Evolutionary conservation across 2,888 invertebrate genomes (phyloP).

Genomic region (Metacarcinus magister): DNA sequence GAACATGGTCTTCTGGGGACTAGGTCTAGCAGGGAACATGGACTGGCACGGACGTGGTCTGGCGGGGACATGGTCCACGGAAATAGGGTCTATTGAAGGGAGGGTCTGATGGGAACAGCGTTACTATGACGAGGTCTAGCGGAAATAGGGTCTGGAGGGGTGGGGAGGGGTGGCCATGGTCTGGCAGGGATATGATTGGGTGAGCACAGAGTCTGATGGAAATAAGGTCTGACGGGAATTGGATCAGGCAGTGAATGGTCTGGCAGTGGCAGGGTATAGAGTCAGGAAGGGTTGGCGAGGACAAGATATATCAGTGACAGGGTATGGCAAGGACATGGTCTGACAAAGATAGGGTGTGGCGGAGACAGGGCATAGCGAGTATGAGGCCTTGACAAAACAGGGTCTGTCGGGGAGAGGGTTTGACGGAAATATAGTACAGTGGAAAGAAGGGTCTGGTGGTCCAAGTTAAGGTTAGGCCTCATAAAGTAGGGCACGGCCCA

Average conservation of each 20-base stretch:
- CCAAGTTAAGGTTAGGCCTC: not conserved
- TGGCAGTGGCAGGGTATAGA: not conserved
- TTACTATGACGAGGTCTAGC: not conserved
- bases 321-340: not conserved
- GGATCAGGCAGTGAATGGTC: not conserved
- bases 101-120: not conserved
- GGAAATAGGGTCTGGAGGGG: not conserved
- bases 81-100: not conserved
- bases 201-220: too few relatives aligned
- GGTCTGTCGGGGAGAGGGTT: not conserved
- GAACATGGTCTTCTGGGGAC: not conserved
- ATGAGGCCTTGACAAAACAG: not conserved
- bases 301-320: not conserved
- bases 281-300: not conserved
- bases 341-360: not conserved
- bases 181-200: too few relatives aligned
- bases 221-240: not conserved
- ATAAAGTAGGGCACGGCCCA: not conserved
- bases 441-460: not conserved
- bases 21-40: not conserved
- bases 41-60: not conserved
- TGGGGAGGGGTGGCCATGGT: too few relatives aligned
- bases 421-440: not conserved
- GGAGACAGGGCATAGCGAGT: not conserved
- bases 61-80: not conserved